A percentile compares a stretch with the other conserved stretches of the same genome.
These are phyloP conservation scores for Cotesia chilonis DNA, from an alignment of 1,140 invertebrate genomes.

Conservation along the genomic window DNA sequence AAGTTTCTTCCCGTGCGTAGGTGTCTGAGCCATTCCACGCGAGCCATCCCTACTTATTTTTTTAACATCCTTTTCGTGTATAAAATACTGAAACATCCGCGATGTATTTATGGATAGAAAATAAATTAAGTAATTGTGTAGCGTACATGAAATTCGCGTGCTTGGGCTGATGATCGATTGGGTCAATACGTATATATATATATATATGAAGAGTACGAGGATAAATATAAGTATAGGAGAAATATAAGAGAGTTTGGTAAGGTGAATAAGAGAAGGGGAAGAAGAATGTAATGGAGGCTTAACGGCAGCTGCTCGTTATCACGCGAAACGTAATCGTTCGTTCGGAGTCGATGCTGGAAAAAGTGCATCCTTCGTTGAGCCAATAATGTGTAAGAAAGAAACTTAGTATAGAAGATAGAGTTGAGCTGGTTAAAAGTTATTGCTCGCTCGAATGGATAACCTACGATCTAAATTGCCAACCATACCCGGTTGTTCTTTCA, in stretches of 20 bases:
- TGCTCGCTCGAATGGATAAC: conserved; percentile 47
- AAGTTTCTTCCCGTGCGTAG: conserved; percentile 27
- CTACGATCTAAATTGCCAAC: conserved; percentile 49
- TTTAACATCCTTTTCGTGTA: too few relatives aligned
- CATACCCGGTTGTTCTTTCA: conserved; percentile 30
- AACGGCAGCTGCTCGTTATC: conserved; percentile 39
- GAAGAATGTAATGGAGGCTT: conserved; percentile 35
- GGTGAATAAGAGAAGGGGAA: too few relatives aligned
- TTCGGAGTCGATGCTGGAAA: conserved; percentile 27
- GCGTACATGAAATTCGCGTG: not conserved
- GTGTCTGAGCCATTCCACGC: conserved; percentile 18
- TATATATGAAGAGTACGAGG: not conserved
- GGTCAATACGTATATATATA: not conserved
- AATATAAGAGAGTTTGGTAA: too few relatives aligned
- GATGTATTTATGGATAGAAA: too few relatives aligned
- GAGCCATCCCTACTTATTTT: not conserved
- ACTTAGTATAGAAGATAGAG: conserved; percentile 33
- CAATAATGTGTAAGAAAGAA: conserved; percentile 38
- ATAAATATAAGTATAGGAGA: not conserved
- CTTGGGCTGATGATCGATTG: conserved; percentile 21
- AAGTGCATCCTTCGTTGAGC: conserved; percentile 17
- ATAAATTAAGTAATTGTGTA: too few relatives aligned
- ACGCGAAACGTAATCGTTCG: conserved; percentile 32
- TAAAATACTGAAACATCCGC: too few relatives aligned
- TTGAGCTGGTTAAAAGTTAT: conserved; percentile 49